Evolutionary conservation across 2,888 invertebrate species (phyloP), one percentile per base, ranked within the genome.

Genomic region (Aporophyla lueneburgensis): DNA sequence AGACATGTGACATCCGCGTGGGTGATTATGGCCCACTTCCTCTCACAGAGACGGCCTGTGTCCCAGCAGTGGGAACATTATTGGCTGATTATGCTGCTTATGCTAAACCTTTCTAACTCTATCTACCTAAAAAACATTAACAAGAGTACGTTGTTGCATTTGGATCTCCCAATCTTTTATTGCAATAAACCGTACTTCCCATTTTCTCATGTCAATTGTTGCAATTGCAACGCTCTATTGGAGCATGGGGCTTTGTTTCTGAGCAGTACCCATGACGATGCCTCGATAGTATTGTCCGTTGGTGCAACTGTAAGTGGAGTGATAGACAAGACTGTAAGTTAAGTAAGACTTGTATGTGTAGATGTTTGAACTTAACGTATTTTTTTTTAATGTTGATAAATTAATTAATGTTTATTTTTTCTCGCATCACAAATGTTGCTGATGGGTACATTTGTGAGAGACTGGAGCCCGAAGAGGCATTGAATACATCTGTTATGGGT

Each of bases 141-240:
- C 53, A 40, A n/a, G 43, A 14, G 6, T 58, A 21, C 16, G 1
- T 51, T 0, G 19, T 19, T 33, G 19, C 24, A n/a, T 74, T 65
- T 24, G 19, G 24, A 65, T 54, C 54, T 69, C 14, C 65, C 51
- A 83, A 81, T 73, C 56, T 68, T 80, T 66, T 54, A 67, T 71
- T 74, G 72, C 81, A 80, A 74, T 74, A 80, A 77, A 71, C 69
- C 77, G 73, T 79, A 78, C 75, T 90, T 92, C 84, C 88, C 80
- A 87, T 92, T 92, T 95, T 96, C 96, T 92, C 96, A 95, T 94
- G 96, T 94, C 96, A 95, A 94, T 95, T 93, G 92, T 90, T 90
- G 93, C 93, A 93, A 95, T 94, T 94, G 92, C 87, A 89, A 93
- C 94, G 96, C 96, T 96, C 96, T 94, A 96, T 94, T 93, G 95